Evolutionary conservation across 1,140 invertebrate species (phyloP).

Genomic region (Zophobas morio): DNA sequence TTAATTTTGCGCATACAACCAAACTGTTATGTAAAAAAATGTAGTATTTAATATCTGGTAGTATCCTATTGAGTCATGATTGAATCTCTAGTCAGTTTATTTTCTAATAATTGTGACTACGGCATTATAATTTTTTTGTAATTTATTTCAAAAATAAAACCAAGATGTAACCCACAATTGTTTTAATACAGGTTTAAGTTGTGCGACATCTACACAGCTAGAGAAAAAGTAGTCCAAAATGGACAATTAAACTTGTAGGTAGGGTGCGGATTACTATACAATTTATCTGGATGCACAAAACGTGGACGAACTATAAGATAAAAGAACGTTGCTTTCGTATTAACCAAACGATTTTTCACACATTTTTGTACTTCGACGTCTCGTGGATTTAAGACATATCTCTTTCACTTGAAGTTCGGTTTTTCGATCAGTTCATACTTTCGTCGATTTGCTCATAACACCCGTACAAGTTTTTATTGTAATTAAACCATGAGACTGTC

Average conservation of each 20-base stretch:
- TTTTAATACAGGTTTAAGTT: slow-evolving; percentile 46
- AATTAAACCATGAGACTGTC: slow-evolving; percentile 44
- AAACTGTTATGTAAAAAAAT: slow-evolving; percentile 47
- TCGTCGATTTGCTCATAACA: slow-evolving; percentile 21
- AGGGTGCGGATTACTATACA: slow-evolving; percentile 15
- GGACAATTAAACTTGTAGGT: slow-evolving; percentile 59
- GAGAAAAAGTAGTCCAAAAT: slow-evolving; percentile 66
- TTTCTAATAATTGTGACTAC: slow-evolving; percentile 56
- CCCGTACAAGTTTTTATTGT: slow-evolving; percentile 8
- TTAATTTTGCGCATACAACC: slow-evolving; percentile 50
- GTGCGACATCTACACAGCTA: slow-evolving; percentile 60
- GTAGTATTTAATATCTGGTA: slow-evolving; percentile 63
- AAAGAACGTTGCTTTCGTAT: slow-evolving; percentile 16
- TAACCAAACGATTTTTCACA: slow-evolving; percentile 39
- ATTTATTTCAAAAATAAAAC: slow-evolving; percentile 59
- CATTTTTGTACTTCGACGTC: slow-evolving; percentile 46
- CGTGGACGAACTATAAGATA: not conserved
- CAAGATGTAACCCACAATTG: slow-evolving; percentile 48
- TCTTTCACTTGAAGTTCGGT: slow-evolving; percentile 20
- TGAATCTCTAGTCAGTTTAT: slow-evolving; percentile 61
- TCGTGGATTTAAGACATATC: slow-evolving; percentile 48
- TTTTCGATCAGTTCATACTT: slow-evolving; percentile 4
- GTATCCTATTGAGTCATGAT: slow-evolving; percentile 59
- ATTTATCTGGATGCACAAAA: slow-evolving; percentile 27
- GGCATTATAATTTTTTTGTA: slow-evolving; percentile 60